Conservation (phyloP, 2,113 vertebrate genomes). For the Sphaerodactylus townsendi region DNA sequence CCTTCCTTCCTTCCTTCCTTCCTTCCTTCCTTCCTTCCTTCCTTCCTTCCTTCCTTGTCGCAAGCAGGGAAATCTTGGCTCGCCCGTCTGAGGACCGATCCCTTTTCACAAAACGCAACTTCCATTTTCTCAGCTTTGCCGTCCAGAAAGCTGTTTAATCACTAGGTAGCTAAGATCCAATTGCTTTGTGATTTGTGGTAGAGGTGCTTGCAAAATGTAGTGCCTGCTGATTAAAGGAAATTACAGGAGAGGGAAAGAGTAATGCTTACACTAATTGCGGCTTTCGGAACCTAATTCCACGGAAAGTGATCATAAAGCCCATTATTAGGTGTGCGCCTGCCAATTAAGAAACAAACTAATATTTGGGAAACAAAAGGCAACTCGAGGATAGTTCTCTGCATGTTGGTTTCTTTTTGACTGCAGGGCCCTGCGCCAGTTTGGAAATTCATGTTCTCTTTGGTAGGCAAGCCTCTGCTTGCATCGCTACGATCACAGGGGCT, state of each 20-base stretch:
- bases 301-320: constrained; percentile 59
- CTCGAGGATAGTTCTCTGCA: constrained; percentile 27
- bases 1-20: too few relatives aligned
- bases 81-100: background rate
- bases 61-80: background rate
- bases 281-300: constrained; percentile 69
- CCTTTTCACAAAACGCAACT: background rate
- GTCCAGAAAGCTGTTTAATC: constrained; percentile 5
- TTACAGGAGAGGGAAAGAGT: constrained; percentile 53
- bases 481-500: background rate
- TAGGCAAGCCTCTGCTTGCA: background rate
- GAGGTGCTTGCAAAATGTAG: constrained; percentile 50
- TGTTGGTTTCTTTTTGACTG: background rate
- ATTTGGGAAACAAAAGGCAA: constrained; percentile 52
- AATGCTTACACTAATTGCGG: constrained; percentile 65
- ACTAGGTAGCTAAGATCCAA: background rate
- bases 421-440: background rate
- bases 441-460: background rate
- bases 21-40: too few relatives aligned
- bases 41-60: too few relatives aligned
- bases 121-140: constrained; percentile 25
- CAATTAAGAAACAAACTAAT: constrained; percentile 49
- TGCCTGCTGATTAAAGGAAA: constrained; percentile 59
- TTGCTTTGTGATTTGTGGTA: constrained; percentile 62
- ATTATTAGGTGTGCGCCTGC: constrained; percentile 60